Evolutionary conservation across 2,113 vertebrate species (phyloP), one percentile per base, ranked within the genome.

Genomic region (Pomatorhinus ruficollis): DNA sequence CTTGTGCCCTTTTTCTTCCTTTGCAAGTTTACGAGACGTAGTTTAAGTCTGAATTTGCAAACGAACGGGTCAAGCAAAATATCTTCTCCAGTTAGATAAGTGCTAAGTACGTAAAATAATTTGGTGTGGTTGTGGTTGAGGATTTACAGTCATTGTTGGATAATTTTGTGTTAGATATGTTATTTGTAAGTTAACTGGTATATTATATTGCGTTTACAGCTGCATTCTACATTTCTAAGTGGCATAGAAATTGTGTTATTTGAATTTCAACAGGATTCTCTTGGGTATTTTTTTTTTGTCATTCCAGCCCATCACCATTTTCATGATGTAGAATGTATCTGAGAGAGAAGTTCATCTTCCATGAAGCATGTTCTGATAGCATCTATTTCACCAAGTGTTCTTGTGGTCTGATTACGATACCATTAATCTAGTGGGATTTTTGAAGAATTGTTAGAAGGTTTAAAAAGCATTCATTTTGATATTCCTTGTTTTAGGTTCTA

Each of bases 401-500:
- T 35, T 87, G 17, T 42, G 15, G 5, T 60, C 83, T 57, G 19
- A 56, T 42, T 64, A 3, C 25, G 42, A 20, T 35, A 28, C 5
- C 53, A 20, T 56, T 11, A 22, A 2, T 5, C 10, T n/a, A n/a
- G 47, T 35, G 8, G n/a, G 56, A 45, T 68, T 92, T 84, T 68
- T 45, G 20, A 72, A 61, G 25, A 78, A 49, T 39, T 70, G 5
- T 45, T 85, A 11, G 30, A 87, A 35, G 11, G 5, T 60, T 86
- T 83, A 27, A 53, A 37, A 27, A 11, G 5, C 9, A 7, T 61
- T 91, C 3, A 50, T 76, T 78, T 79, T 70, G 6, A 18, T 84
- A 52, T 87, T 87, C 50, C 71, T 85, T 90, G n/a, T 94, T 78
- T 52, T 96, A 99, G 99, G 99, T 80, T 99, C 99, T 35, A 98